Base-by-base conservation (phyloP, 2,888 invertebrate genomes). In the Eulithis prunata region DNA sequence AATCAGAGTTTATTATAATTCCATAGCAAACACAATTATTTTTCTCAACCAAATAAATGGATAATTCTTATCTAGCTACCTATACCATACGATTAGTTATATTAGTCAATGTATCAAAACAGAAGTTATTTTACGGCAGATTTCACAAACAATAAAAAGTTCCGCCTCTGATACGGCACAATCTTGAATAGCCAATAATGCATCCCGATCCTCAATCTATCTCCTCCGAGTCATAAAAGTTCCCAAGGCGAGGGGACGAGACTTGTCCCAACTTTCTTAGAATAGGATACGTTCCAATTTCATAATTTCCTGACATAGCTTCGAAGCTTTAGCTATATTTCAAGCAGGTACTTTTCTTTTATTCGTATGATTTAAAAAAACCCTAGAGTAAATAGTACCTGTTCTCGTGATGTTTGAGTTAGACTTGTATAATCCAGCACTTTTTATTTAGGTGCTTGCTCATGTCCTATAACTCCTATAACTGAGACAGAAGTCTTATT, bases 151-250 rank as follows among this genome's bases (percentile, higher is more conserved):
- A 73, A 73, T 73, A 70, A 69, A 70, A 73, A 71, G 71, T 74
- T 72, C 65, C 64, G 62, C 71, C 72, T 71, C 70, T 74, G 76
- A 76, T 79, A 79, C 80, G 84, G 84, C 83, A 82, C 82, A 84
- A 89, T 88, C 85, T 84, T 81, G 81, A 84, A 88, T 83, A 84
- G 86, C 83, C 84, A 89, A 87, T 89, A 89, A 89, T 86, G 85
- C 87, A 89, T 86, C 83, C 83, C 80, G 78, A 79, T 82, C 82
- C 81, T 81, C 85, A 84, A 88, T 88, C 84, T 85, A 88, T 88
- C 84, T 87, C 84, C 82, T 86, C 85, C 85, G 84, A 82, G 78
- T 85, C 86, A 85, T 89, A 87, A 88, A 90, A 89, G 86, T 89
- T 90, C 84, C 80, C 78, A 78, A 80, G 77, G 77, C 49, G 49